A percentile compares a stretch with the other conserved stretches of the same genome.
phyloP scores from a whole-genome alignment of 2,888 invertebrate species.

The Pollenia amentaria region DNA sequence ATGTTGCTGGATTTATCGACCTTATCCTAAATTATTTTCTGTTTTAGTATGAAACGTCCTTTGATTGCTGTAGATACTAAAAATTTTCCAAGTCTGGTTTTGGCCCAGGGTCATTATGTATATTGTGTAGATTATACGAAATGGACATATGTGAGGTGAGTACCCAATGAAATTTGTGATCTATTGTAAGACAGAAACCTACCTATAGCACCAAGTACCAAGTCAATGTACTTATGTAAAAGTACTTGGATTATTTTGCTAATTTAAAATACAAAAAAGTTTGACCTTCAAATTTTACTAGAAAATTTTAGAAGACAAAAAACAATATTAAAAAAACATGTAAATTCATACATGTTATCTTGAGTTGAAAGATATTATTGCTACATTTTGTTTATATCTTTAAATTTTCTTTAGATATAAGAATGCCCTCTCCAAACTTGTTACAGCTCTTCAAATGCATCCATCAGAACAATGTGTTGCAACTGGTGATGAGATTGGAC shows the following conservation, averaged over 20 bases:
- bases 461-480: conserved; percentile 88
- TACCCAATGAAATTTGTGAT: background rate
- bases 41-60: conserved; percentile 75
- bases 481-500: conserved; percentile 89
- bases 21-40: background rate
- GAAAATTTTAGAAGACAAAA: too few species aligned
- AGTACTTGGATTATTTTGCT: too few species aligned
- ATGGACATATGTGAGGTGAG: conserved; percentile 78
- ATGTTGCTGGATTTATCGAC: background rate
- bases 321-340: too few species aligned
- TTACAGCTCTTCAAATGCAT: conserved; percentile 89
- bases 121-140: conserved; percentile 79
- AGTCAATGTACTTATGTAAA: too few species aligned
- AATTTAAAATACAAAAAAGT: too few species aligned
- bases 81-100: conserved; percentile 78
- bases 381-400: background rate
- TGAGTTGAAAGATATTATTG: too few species aligned
- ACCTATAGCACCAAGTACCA: too few species aligned
- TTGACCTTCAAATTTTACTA: too few species aligned
- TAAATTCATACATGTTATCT: too few species aligned
- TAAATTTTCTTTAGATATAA: conserved; percentile 72
- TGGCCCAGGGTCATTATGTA: conserved; percentile 77
- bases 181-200: too few species aligned
- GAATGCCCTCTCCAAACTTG: conserved; percentile 75
- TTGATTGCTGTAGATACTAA: conserved; percentile 79